phyloP scores from a whole-genome alignment of 1,140 invertebrate species.

The Steinernema feltiae region DNA sequence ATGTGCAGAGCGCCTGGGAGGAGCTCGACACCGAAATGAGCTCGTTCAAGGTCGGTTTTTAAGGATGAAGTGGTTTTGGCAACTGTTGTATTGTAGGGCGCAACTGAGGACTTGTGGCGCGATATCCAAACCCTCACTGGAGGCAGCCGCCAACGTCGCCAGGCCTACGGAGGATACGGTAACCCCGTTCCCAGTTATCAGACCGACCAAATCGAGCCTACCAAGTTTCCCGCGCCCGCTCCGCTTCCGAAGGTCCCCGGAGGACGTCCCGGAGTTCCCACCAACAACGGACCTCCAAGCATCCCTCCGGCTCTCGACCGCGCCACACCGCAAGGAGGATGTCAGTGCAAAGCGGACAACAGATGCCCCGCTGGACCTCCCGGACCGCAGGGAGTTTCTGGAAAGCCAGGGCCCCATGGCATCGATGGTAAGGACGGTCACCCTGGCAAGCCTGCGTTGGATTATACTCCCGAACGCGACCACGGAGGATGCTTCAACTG shows the following conservation, averaged over 20 bases:
- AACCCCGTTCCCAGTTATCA: not conserved
- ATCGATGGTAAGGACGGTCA: slow-evolving; percentile 34
- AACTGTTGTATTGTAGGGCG: slow-evolving; percentile 16
- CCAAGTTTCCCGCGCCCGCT: not conserved
- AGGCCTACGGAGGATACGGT: slow-evolving; percentile 18
- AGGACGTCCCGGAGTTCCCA: not conserved
- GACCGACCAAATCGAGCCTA: not conserved
- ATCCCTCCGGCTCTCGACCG: slow-evolving; percentile 21
- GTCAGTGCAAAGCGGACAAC: slow-evolving; percentile 37
- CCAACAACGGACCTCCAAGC: slow-evolving; percentile 15
- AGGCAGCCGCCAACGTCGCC: slow-evolving; percentile 32
- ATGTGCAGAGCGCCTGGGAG: slow-evolving; percentile 29
- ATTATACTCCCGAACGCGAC: slow-evolving; percentile 31
- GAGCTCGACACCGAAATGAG: slow-evolving; percentile 36
- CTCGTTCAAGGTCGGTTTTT: slow-evolving; percentile 32
- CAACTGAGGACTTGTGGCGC: slow-evolving; percentile 37
- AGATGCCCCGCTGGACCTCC: slow-evolving; percentile 42
- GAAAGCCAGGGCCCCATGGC: slow-evolving; percentile 34
- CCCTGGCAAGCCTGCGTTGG: slow-evolving; percentile 29
- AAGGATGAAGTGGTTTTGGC: slow-evolving; percentile 8
- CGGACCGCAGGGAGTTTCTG: slow-evolving; percentile 36
- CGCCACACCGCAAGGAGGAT: not conserved
- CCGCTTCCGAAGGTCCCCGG: not conserved
- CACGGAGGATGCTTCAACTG: slow-evolving; percentile 34
- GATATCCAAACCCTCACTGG: slow-evolving; percentile 27